Conservation (phyloP, 2,888 invertebrate genomes). For the Phania funesta region DNA sequence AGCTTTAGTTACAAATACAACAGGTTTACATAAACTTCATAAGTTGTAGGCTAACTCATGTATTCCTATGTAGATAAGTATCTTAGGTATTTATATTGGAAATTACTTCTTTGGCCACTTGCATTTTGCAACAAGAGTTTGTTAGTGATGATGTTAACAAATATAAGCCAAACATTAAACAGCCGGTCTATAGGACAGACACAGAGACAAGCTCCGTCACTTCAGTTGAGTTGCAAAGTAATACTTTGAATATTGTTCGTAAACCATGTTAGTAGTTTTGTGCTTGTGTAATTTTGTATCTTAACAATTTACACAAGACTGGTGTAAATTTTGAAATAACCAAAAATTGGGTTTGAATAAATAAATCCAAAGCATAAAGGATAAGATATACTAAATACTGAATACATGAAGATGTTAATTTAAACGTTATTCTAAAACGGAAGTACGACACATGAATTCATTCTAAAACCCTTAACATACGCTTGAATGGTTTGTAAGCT, state of each 20-base stretch:
- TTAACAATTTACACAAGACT: conserved; percentile 36
- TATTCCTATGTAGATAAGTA: neutral
- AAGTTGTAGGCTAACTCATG: neutral
- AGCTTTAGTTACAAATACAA: conserved; percentile 24
- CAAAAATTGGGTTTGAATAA: conserved; percentile 41
- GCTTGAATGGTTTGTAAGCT: conserved; percentile 34
- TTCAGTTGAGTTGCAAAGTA: conserved; percentile 23
- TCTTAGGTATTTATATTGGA: neutral
- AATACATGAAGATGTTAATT: conserved; percentile 13
- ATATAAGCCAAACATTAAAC: conserved; percentile 23
- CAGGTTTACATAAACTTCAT: conserved; percentile 13
- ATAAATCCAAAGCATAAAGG: conserved; percentile 37
- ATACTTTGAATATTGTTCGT: neutral
- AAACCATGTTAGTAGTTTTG: neutral
- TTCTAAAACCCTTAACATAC: conserved; percentile 34
- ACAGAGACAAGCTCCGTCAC: conserved; percentile 3
- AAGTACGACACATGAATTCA: conserved; percentile 44
- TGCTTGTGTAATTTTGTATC: conserved; percentile 11
- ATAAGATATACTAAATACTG: conserved; percentile 15
- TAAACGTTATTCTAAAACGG: conserved; percentile 24
- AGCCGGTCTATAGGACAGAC: neutral
- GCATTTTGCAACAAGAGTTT: neutral
- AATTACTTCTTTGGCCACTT: conserved; percentile 10
- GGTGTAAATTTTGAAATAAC: conserved; percentile 44
- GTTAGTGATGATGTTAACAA: conserved; percentile 17